A percentile compares a stretch with the other conserved stretches of the same genome.
Evolutionary conservation across 2,113 vertebrate species (phyloP).

Genomic region (Macroglossus sobrinus): DNA sequence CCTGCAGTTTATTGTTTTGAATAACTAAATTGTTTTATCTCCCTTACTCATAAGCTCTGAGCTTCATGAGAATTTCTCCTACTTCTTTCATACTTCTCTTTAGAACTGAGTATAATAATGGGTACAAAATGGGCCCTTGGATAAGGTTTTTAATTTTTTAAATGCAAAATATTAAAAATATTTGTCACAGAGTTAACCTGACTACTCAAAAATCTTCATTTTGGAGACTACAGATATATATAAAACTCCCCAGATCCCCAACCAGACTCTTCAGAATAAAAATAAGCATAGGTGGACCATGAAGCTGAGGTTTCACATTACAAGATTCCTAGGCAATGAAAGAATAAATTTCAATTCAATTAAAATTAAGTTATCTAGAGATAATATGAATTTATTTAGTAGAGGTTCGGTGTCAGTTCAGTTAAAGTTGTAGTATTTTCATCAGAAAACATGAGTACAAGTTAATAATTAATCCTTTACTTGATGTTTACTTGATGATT

Average conservation of each 20-base stretch:
- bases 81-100: conserved; percentile 13
- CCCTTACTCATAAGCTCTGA: not conserved
- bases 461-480: conserved; percentile 43
- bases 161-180: conserved; percentile 26
- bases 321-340: not conserved
- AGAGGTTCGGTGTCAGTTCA: not conserved
- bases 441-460: conserved; percentile 24
- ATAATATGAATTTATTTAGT: not conserved
- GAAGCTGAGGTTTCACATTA: not conserved
- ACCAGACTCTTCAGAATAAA: not conserved
- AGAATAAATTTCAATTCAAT: conserved; percentile 22
- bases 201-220: conserved; percentile 31
- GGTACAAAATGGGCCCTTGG: not conserved
- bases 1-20: not conserved
- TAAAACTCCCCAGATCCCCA: conserved; percentile 3
- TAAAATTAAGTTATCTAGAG: conserved; percentile 21
- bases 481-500: conserved; percentile 36
- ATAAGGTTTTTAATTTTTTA: conserved; percentile 19
- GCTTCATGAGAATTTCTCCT: not conserved
- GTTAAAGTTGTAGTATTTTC: conserved; percentile 53
- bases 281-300: not conserved
- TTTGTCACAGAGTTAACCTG: not conserved
- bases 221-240: not conserved
- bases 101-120: conserved; percentile 20
- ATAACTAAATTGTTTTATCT: conserved; percentile 23